phyloP scores from a whole-genome alignment of 2,888 invertebrate genomes.

The Vandiemenella viatica region DNA sequence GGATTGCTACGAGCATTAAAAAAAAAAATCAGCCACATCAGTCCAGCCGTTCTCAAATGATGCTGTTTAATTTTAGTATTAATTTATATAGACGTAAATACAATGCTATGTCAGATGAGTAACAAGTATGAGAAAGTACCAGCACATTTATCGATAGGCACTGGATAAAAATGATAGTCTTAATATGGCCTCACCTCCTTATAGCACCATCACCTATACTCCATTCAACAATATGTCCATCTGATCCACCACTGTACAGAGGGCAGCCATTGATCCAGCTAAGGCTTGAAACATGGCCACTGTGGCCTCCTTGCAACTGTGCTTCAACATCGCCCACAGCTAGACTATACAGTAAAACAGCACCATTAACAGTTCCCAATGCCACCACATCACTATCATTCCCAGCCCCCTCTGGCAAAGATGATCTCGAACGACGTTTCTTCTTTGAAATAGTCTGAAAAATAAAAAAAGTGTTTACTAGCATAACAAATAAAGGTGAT shows the following conservation, averaged over 20 bases:
- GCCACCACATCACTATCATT: slow-evolving; percentile 37
- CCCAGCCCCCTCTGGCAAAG: slow-evolving; percentile 28
- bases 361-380: slow-evolving; percentile 58
- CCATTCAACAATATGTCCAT: slow-evolving; percentile 39
- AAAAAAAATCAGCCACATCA: no score
- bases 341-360: slow-evolving; percentile 54
- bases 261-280: slow-evolving; percentile 38
- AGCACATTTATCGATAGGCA: no score
- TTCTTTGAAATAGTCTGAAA: slow-evolving; percentile 33
- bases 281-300: slow-evolving; percentile 30
- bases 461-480: no score
- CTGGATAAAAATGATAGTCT: no score
- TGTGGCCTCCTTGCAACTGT: slow-evolving; percentile 36
- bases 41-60: no score
- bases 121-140: no score
- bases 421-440: slow-evolving; percentile 32
- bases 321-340: slow-evolving; percentile 46
- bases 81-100: no score
- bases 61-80: no score
- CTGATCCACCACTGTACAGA: slow-evolving; percentile 41
- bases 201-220: slow-evolving; percentile 32
- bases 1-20: no score
- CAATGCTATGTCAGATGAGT: no score
- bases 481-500: no score
- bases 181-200: slow-evolving; percentile 36